Conservation (phyloP, 30 jellyfish, hydroid and myxozoan genomes). For the Haliclystus octoradiatus region DNA sequence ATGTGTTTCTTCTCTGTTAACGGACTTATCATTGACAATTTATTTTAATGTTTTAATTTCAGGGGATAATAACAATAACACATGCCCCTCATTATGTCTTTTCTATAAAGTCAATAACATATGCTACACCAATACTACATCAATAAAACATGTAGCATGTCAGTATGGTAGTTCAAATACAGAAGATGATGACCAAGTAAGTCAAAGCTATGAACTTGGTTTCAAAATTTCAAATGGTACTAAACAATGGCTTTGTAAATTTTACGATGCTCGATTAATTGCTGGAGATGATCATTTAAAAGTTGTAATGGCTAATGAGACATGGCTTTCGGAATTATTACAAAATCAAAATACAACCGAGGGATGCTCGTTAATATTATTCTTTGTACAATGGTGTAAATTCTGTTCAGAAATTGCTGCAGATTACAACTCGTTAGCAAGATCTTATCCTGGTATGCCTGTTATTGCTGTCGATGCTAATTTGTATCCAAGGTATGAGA, state of each 20-base stretch:
- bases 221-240: background rate
- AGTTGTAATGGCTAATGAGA: background rate
- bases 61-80: too few species aligned
- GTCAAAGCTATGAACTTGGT: too few species aligned
- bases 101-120: too few species aligned
- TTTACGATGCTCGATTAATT: background rate
- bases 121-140: too few species aligned
- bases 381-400: background rate
- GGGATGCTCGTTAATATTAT: background rate
- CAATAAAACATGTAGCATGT: too few species aligned
- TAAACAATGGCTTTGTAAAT: background rate
- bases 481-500: background rate
- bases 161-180: too few species aligned
- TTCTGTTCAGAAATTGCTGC: background rate
- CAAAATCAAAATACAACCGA: background rate
- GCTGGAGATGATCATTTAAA: background rate
- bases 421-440: background rate
- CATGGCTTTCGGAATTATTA: background rate
- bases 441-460: background rate
- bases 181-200: too few species aligned
- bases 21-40: too few species aligned
- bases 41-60: too few species aligned
- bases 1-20: too few species aligned
- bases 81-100: too few species aligned
- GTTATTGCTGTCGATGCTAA: background rate